Conservation (phyloP, 2,797 vertebrate genomes). For the Coccyzus lansbergi region DNA sequence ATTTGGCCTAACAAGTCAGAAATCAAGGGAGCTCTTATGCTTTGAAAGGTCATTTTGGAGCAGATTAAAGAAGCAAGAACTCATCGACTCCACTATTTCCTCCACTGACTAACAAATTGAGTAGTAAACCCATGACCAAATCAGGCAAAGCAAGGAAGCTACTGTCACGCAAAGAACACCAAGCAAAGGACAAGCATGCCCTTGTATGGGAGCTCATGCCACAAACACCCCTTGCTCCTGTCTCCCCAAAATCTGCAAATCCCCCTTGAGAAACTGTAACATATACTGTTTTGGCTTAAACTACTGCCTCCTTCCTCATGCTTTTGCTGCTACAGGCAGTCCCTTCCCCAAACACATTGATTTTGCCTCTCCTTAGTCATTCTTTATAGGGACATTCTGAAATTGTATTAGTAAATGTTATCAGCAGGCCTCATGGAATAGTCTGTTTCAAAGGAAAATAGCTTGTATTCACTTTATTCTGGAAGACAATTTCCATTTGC, state of each 20-base stretch:
- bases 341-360: background rate
- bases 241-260: background rate
- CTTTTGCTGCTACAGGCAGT: background rate
- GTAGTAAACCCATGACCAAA: background rate
- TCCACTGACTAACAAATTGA: fast-evolving
- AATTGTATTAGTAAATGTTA: background rate
- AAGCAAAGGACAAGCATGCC: background rate
- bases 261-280: background rate
- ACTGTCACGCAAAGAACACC: background rate
- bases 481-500: conserved; percentile 79
- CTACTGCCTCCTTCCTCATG: background rate
- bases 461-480: conserved; percentile 72
- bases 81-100: background rate
- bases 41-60: background rate
- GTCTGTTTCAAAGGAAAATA: conserved; percentile 68
- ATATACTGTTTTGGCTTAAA: background rate
- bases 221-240: background rate
- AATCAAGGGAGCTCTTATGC: background rate
- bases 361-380: background rate
- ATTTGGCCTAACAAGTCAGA: background rate
- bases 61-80: background rate
- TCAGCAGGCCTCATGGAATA: conserved; percentile 30
- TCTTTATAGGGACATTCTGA: conserved; percentile 20
- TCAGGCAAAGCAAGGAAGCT: background rate
- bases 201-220: background rate